Base-by-base conservation (phyloP, 1,140 invertebrate genomes). In the Papilio aristodemus region DNA sequence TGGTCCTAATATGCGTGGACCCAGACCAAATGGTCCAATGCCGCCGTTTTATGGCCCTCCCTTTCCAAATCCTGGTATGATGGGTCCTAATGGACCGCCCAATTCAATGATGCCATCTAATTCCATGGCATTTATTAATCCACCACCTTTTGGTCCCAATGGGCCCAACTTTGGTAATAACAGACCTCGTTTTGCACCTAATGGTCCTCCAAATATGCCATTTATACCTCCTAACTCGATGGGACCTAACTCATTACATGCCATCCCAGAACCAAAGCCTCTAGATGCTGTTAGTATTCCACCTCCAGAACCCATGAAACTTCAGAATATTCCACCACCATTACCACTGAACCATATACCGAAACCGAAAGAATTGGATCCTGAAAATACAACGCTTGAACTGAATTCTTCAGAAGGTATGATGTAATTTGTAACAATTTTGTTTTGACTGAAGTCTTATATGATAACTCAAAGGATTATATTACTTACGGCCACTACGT, bases 21-120 rank as follows among this genome's bases (percentile, higher is more conserved):
- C 81, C 38, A 81, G 87, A 10, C 87, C 87, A 13, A 90, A 87
- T 81, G 85, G 85, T 22, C 82, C 84, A 17, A 87, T 90, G 85
- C 84, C 83, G 14, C 86, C 87, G 22, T 89, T 89, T 66, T 88
- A 85, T 67, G 77, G 81, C 13, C 85, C 88, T 1, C 85, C 85
- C 11, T 88, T 86, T 67, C 74, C 76, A 19, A 86, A 88, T 77
- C 73, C 77, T 17, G 68, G 76, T 37, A 85, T 87, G 81, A 84
- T 86, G 79, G 81, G 87, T 10, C 81, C 82, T 9, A 87, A 86
- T 79, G 85, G 81, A 22, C 84, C 83, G n/a, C 78, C 81, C 32
- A 87, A 85, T 71, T 74, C 83, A 0, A 84, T 86, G 79, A 85
- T 85, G 79, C 80, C 81, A 11, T 76, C 80, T 32, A 83, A 84